These are phyloP conservation scores for Varanus salvator DNA, from an alignment of 2,113 vertebrate species.

Conservation along the genomic window DNA sequence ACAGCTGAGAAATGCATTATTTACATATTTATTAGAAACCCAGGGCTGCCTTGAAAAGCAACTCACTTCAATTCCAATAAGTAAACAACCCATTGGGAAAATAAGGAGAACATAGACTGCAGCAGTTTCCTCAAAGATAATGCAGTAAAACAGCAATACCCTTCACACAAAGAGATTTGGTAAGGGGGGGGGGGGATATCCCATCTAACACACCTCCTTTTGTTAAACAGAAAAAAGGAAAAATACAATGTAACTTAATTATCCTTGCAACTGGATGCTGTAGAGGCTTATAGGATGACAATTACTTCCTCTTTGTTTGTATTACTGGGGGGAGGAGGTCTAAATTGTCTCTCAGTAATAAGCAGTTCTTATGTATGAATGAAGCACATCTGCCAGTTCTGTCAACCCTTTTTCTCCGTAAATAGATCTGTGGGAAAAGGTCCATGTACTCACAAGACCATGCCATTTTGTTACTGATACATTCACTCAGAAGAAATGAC, in stretches of 20 bases:
- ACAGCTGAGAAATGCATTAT: conserved; percentile 72
- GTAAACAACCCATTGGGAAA: conserved; percentile 85
- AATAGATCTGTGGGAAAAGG: conserved; percentile 35
- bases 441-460: background rate
- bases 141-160: conserved; percentile 65
- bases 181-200: conserved; percentile 48
- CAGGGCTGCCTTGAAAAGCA: conserved; percentile 72
- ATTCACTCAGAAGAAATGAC: background rate
- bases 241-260: conserved; percentile 80
- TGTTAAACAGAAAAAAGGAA: conserved; percentile 67
- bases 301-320: conserved; percentile 76
- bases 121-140: conserved; percentile 63
- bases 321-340: conserved; percentile 56
- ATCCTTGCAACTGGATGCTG: conserved; percentile 72
- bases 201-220: conserved; percentile 57
- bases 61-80: conserved; percentile 83
- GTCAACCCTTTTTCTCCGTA: conserved; percentile 22
- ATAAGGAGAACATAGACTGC: conserved; percentile 74
- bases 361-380: conserved; percentile 56
- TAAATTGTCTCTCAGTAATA: conserved; percentile 62
- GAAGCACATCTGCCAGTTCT: conserved; percentile 53
- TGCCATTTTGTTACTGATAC: background rate
- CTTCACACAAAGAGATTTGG: conserved; percentile 63
- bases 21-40: conserved; percentile 90
- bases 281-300: conserved; percentile 72